Evolutionary conservation across 2,888 invertebrate genomes (phyloP), one percentile per base, ranked within the genome.

Genomic region (Patella depressa): DNA sequence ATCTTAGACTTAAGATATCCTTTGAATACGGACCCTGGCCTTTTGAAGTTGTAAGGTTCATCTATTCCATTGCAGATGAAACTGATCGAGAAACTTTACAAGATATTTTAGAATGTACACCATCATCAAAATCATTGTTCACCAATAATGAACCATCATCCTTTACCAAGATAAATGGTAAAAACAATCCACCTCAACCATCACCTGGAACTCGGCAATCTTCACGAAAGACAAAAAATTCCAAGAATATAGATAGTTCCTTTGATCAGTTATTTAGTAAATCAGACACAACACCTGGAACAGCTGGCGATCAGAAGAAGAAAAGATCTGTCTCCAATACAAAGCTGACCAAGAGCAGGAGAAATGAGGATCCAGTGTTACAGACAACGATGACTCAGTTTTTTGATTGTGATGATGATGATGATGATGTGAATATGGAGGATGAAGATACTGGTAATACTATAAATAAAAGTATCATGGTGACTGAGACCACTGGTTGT

Each of bases 381-480:
- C 75, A 71, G 45, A 71, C 75, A 45, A 75, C 75, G n/a, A 75
- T 75, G 71, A 79, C 85, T 2, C 85, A 83, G 76, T 80, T 82
- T 24, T 84, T 80, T 75, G 80, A 80, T 45, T 76, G 81, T 75
- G 81, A 80, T 55, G 78, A 80, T 72, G 81, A n/a, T n/a, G n/a
- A 81, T 53, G 78, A 77, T 65, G 65, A 5, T 65, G 14, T 24
- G 19, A 24, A 17, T 24, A 24, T 24, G 19, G 65, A 65, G 3
- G 19, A 65, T 19, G 65, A 19, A 24, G 5, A 19, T 65, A 5
- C 11, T 5, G 24, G 3, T 57, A 24, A 69, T 75, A 76, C 19
- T 76, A 76, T 11, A 4, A 65, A 65, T 15, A 12, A 65, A 9
- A 14, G 45, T 45, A 45, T 45, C 45, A 7, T 45, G 45, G 45